Conservation (phyloP, 2,888 invertebrate genomes). For the Creontiades dilutus region DNA sequence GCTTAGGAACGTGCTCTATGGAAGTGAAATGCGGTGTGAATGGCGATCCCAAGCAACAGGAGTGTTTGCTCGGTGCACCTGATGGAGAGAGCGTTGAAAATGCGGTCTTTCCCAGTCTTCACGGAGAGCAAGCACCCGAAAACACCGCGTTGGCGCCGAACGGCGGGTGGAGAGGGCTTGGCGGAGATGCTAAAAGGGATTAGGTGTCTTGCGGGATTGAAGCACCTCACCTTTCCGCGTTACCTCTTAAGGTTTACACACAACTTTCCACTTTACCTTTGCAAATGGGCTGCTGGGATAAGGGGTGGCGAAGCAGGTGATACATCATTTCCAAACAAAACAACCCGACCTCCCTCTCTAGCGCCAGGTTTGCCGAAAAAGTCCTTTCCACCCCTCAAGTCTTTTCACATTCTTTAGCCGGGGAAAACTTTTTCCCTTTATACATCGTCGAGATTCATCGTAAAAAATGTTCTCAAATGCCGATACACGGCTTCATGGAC, state of each 20-base stretch:
- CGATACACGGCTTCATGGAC: no score
- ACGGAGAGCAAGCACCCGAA: not conserved
- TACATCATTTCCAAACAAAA: slow-evolving; percentile 69
- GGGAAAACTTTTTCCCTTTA: not conserved
- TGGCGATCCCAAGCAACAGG: slow-evolving; percentile 1
- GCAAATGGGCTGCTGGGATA: slow-evolving; percentile 35
- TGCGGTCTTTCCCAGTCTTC: not conserved
- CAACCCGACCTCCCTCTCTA: slow-evolving; percentile 14
- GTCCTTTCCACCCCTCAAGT: not conserved
- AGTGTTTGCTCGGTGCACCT: slow-evolving; percentile 10
- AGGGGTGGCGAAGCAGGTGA: slow-evolving; percentile 48
- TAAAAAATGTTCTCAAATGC: no score
- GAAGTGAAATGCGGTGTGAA: not conserved
- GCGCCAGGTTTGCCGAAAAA: not conserved
- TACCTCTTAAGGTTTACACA: slow-evolving; percentile 62
- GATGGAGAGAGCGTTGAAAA: slow-evolving; percentile 1
- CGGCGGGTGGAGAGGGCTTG: not conserved
- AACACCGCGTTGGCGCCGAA: not conserved
- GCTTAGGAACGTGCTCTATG: no score
- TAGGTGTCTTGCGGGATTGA: slow-evolving; percentile 68
- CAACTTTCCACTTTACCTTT: slow-evolving; percentile 69
- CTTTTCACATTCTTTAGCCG: not conserved
- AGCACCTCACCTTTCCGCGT: slow-evolving; percentile 52
- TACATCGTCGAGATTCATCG: not conserved
- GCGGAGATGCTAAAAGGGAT: slow-evolving; percentile 63